Conservation (phyloP, 2,113 vertebrate species). For the Petrocephalus zakoni region DNA sequence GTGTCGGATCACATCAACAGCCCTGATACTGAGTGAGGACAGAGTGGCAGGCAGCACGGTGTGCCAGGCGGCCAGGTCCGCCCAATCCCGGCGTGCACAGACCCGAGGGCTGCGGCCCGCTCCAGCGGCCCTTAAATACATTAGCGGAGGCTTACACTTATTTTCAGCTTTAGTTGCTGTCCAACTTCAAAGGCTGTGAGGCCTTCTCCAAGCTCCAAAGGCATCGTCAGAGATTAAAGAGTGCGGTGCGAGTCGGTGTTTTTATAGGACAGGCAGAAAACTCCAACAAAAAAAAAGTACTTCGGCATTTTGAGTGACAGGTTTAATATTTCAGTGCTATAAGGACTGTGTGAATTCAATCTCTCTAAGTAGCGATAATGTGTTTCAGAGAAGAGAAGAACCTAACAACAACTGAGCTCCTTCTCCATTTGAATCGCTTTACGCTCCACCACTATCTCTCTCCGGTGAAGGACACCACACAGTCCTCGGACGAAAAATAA, state of each 20-base stretch:
- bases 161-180: background rate
- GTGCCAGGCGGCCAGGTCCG: background rate
- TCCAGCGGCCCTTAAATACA: background rate
- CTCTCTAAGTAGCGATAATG: background rate
- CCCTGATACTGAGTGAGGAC: background rate
- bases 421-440: background rate
- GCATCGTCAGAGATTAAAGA: conserved; percentile 6
- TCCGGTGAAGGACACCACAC: background rate
- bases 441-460: background rate
- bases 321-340: background rate
- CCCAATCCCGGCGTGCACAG: background rate
- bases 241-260: background rate
- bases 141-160: background rate
- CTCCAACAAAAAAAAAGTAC: background rate
- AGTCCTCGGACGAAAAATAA: background rate
- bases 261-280: background rate
- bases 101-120: background rate
- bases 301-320: background rate
- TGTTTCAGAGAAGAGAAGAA: background rate
- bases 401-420: background rate
- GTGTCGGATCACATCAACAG: background rate
- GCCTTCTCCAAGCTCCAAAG: background rate
- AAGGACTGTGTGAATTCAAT: conserved; percentile 5
- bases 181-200: background rate
- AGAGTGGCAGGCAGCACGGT: too few species aligned